Base-by-base conservation (phyloP, 30 jellyfish, hydroid and myxozoan genomes). In the Chrysaora quinquecirrha region DNA sequence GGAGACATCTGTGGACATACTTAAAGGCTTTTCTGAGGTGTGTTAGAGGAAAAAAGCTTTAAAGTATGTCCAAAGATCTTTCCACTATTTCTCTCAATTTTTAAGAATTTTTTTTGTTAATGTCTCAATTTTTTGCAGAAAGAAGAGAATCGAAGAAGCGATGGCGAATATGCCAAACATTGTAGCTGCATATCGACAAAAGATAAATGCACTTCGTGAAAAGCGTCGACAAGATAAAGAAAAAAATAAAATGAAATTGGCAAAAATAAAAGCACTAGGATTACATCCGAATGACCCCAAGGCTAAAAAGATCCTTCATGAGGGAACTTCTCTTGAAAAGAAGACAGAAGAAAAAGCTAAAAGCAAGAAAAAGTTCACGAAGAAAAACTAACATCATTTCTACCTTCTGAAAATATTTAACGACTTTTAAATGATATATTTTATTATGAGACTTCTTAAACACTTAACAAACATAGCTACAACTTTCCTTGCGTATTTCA, bases 211-310 rank as follows among this genome's bases (percentile, higher is more conserved):
- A 31, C 78, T 86, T 25, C 61, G 93, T 79, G 73, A 48, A 22
- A 72, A 64, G 63, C 61, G 84, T 32, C 69, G 61, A 32, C 67
- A 79, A 34, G 88, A 86, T 0, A 76, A 67, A 62, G 91, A 67
- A 50, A 82, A 91, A 71, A 86, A 86, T 73, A 80, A 81, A 60
- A 61, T 72, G 24, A 66, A 63, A 38, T 61, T 64, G 64, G 78
- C 75, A 48, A 73, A 91, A 50, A 80, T 84, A 0, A 78, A 80
- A 60, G 88, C 89, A 32, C 34, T 79, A 34, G 98, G 98, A 50
- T 79, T 82, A 0, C 96, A 91, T 64, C 98, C 98, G 34, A 91
- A 80, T 48, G 98, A 91, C 77, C 98, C 98, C 7, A 78, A 96
- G 21, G 97, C 97, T 16, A 83, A 89, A 69, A 64, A 71, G 24